These are phyloP conservation scores for Sus scrofa DNA, from an alignment of 2,113 vertebrate genomes.

Conservation along the genomic window DNA sequence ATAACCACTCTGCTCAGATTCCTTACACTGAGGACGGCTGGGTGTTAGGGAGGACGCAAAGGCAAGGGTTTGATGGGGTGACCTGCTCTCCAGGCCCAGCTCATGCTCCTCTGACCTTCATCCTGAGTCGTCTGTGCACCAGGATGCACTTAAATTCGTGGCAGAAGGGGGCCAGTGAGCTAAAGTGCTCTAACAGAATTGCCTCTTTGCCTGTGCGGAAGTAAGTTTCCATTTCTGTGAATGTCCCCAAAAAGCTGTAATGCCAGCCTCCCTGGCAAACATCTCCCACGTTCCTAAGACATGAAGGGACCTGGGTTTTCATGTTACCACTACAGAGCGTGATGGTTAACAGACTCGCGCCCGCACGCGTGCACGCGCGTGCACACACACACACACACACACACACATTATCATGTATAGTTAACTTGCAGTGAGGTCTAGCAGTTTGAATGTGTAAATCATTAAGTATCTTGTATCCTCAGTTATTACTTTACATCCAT, in stretches of 20 bases:
- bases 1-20: not conserved
- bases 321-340: accelerated
- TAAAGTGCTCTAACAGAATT: accelerated
- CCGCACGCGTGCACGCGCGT: too few species aligned
- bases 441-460: not conserved
- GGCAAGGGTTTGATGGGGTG: accelerated
- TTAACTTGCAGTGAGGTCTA: not conserved
- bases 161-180: accelerated
- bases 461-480: too few species aligned
- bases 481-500: accelerated
- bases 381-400: too few species aligned
- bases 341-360: not conserved
- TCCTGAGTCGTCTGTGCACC: too few species aligned
- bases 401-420: accelerated
- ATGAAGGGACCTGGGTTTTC: accelerated
- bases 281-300: not conserved
- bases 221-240: not conserved
- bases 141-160: not conserved
- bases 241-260: accelerated
- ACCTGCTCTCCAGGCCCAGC: not conserved
- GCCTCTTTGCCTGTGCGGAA: accelerated
- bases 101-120: accelerated
- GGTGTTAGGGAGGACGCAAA: not conserved
- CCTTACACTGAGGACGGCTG: accelerated
- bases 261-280: not conserved